Evolutionary conservation across 2,888 invertebrate species (phyloP), one percentile per base, ranked within the genome.

Genomic region (Drosophila macrospina): DNA sequence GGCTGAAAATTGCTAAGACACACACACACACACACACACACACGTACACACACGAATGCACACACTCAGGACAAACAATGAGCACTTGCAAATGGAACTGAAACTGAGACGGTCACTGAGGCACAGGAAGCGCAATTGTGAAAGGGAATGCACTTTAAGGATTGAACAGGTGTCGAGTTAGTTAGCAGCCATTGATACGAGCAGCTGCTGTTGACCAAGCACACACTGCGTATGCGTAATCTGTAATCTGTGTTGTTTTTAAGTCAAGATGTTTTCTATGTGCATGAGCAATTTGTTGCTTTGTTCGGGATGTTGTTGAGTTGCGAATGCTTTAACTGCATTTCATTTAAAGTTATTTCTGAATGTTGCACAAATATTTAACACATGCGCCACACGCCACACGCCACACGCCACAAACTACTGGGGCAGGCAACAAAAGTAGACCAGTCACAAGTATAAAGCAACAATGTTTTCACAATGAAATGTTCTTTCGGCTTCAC

Each of bases 391-490:
- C 39, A 64, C 55, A 55, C 55, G 52, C 75, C 59, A 1, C 28
- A 28, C 5, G 28, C 28, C 6, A 26, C n/a, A n/a, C n/a, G n/a
- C n/a, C 26, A 30, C 62, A 67, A 70, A 75, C 68, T 74, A 85
- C 67, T 79, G 68, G 71, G 67, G 61, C 78, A 47, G 51, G 45
- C 61, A 69, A 66, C 65, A 65, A 59, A 63, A 56, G 80, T 69
- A 48, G 60, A 66, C 51, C 54, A 10, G 48, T 52, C 48, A 57
- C 60, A 62, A 75, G 69, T 81, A 75, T 81, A 85, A 82, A 68
- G 63, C 80, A 77, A 80, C 82, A 86, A 65, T 78, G 85, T 85
- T 63, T 69, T 34, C 68, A 70, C 86, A 79, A 79, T 69, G 69
- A 78, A 84, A 86, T 77, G 65, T 81, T 76, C 78, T 73, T 73